Evolutionary conservation across 2,113 vertebrate species (phyloP).

Genomic region (Rhegmatorhina hoffmannsi): DNA sequence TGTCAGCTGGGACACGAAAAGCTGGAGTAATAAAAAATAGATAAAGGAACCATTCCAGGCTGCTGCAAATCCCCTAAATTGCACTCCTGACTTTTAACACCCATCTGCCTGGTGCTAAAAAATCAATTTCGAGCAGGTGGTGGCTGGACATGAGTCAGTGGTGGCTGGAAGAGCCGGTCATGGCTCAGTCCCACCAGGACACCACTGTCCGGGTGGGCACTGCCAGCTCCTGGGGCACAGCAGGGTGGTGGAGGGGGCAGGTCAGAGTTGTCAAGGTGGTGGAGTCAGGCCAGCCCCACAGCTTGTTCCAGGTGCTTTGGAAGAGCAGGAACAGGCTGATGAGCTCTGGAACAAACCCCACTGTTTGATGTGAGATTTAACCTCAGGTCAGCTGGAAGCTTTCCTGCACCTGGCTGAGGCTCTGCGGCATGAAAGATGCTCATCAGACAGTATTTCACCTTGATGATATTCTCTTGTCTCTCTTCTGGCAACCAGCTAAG

Average conservation of each 20-base stretch:
- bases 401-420: not conserved
- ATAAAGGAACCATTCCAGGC: not conserved
- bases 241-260: not conserved
- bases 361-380: not conserved
- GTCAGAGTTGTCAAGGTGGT: not conserved
- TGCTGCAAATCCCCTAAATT: not conserved
- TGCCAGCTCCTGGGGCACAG: not conserved
- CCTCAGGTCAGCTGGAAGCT: not conserved
- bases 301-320: not conserved
- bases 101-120: not conserved
- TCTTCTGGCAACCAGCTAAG: not conserved
- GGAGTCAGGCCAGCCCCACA: not conserved
- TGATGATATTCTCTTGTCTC: not conserved
- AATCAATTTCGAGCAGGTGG: not conserved
- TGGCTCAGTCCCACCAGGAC: not conserved
- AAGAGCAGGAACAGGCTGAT: not conserved
- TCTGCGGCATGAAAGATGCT: not conserved
- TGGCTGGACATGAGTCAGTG: not conserved
- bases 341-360: not conserved
- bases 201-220: rapidly evolving
- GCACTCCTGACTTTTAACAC: not conserved
- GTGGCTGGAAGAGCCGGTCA: not conserved
- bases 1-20: not conserved
- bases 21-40: not conserved
- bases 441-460: slow-evolving; percentile 23